Evolutionary conservation across 2,113 vertebrate genomes (phyloP).

Genomic region (Climacteris rufus): DNA sequence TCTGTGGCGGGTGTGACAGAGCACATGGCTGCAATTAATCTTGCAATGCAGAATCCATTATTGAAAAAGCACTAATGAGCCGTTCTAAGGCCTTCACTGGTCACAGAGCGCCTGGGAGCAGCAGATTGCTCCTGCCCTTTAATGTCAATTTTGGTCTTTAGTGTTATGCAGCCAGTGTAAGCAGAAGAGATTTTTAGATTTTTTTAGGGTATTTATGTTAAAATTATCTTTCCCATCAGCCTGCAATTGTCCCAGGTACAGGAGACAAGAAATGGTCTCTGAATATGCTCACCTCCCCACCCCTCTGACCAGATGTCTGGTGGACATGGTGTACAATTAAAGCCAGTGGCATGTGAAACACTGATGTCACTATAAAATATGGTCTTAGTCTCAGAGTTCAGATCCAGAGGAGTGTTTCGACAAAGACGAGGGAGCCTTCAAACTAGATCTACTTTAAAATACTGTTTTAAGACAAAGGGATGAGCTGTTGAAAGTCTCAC

Average conservation of each 20-base stretch:
- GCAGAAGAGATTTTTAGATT: neutral
- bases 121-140: conserved; percentile 56
- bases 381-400: neutral
- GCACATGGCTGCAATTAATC: conserved; percentile 66
- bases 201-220: neutral
- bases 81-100: conserved; percentile 56
- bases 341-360: conserved; percentile 25
- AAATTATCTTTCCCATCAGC: neutral
- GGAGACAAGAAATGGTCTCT: neutral
- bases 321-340: neutral
- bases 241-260: neutral
- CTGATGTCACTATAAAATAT: neutral
- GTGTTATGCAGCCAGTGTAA: neutral
- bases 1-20: conserved; percentile 60
- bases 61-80: conserved; percentile 68
- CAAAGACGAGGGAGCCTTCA: neutral
- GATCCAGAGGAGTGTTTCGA: neutral
- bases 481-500: neutral
- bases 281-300: neutral
- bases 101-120: conserved; percentile 48
- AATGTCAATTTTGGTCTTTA: conserved; percentile 44
- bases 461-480: conserved; percentile 1
- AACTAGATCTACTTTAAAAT: conserved; percentile 2
- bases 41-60: conserved; percentile 63
- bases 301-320: neutral